Evolutionary conservation across 2,888 invertebrate species (phyloP).

Genomic region (Hydriomena furcata): DNA sequence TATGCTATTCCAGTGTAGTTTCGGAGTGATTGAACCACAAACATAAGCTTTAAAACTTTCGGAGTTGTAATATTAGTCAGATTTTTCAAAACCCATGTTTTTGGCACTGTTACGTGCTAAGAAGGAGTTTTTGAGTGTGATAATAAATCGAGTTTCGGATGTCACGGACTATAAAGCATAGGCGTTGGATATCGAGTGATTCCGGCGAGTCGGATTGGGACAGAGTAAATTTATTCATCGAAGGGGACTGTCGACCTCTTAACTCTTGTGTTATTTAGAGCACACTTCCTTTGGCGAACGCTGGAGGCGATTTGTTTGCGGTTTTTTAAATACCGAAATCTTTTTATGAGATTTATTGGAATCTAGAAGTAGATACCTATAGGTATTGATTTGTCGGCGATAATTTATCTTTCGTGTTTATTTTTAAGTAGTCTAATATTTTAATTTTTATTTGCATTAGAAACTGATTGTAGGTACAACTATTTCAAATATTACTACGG

Average conservation of each 20-base stretch:
- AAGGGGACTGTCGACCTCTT: constrained; percentile 68
- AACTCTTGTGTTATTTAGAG: constrained; percentile 75
- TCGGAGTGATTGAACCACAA: too few species aligned
- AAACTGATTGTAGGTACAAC: too few species aligned
- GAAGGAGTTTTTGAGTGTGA: constrained; percentile 51
- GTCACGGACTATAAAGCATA: constrained; percentile 82
- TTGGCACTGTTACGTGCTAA: constrained; percentile 42
- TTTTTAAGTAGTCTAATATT: too few species aligned
- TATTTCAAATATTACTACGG: too few species aligned
- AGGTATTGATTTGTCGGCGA: constrained; percentile 16
- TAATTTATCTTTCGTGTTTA: too few species aligned
- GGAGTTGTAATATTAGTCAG: too few species aligned
- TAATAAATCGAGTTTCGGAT: constrained; percentile 80
- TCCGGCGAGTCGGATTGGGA: constrained; percentile 61
- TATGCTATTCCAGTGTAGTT: too few species aligned
- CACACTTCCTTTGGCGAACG: constrained; percentile 69
- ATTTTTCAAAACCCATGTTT: constrained; percentile 35
- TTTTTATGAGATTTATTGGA: constrained; percentile 38
- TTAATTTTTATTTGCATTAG: too few species aligned
- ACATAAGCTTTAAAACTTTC: too few species aligned
- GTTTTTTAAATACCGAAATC: constrained; percentile 44
- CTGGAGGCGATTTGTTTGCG: constrained; percentile 50
- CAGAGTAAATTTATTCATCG: constrained; percentile 77
- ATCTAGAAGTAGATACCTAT: constrained; percentile 6
- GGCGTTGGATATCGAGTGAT: constrained; percentile 79